A percentile compares a stretch with the other conserved stretches of the same genome.
phyloP scores from a whole-genome alignment of 2,888 invertebrate genomes.

The Stratiomys singularior region DNA sequence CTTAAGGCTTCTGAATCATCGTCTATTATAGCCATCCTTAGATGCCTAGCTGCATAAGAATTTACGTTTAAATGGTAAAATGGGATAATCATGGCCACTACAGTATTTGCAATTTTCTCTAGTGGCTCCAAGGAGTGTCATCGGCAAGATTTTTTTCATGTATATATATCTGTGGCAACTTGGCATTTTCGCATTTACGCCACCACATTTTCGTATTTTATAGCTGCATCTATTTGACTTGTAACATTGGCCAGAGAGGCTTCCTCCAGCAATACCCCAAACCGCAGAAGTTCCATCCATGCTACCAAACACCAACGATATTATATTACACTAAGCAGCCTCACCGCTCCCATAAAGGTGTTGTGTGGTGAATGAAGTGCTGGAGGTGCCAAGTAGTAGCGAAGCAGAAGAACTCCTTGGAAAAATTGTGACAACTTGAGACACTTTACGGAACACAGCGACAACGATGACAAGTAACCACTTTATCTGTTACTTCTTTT shows the following conservation, averaged over 20 bases:
- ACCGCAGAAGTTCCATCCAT: not conserved
- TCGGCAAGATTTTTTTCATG: conserved; percentile 11
- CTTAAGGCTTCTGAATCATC: not conserved
- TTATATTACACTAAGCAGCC: not conserved
- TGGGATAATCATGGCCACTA: conserved; percentile 52
- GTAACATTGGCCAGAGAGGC: no score
- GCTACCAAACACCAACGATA: not conserved
- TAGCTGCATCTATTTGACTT: not conserved
- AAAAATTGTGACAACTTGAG: conserved; percentile 39
- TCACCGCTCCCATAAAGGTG: not conserved
- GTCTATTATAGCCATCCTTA: not conserved
- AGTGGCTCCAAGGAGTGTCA: conserved; percentile 44
- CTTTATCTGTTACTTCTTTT: conserved; percentile 46
- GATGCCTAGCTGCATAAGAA: conserved; percentile 16
- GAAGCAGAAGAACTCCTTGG: conserved; percentile 16
- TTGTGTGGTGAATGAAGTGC: no score
- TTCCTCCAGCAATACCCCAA: not conserved
- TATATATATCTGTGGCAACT: not conserved
- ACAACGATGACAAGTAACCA: conserved; percentile 43
- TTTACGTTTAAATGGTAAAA: conserved; percentile 52
- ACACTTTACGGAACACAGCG: conserved; percentile 43
- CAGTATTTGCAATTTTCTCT: conserved; percentile 50
- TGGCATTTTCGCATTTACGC: not conserved
- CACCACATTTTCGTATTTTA: not conserved
- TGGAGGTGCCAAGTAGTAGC: no score